Percentiles rank a stretch among this genome's conserved stretches.
Evolutionary conservation across 2,113 vertebrate species (phyloP).

Genomic region (Brachyhypopomus gauderio): DNA sequence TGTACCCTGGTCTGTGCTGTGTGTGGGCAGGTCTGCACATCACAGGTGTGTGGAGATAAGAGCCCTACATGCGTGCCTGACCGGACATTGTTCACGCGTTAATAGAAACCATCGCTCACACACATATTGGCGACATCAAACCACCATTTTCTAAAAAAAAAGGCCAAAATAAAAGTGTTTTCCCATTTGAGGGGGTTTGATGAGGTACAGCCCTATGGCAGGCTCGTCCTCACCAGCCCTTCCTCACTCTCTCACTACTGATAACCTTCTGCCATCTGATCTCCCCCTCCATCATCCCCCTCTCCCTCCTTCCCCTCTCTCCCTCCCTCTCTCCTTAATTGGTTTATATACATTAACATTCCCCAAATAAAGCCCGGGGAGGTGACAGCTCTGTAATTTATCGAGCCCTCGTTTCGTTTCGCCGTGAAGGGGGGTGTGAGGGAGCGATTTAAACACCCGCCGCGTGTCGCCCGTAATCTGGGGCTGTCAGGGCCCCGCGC

Average conservation of each 20-base stretch:
- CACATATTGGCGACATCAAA: no score
- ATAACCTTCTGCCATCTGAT: slow-evolving; percentile 34
- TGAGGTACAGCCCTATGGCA: background rate
- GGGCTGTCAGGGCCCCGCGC: slow-evolving; percentile 87
- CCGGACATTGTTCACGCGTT: no score
- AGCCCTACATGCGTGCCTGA: no score
- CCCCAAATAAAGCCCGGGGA: slow-evolving; percentile 91
- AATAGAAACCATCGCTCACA: no score
- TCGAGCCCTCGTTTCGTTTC: slow-evolving; percentile 73
- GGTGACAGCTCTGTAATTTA: slow-evolving; percentile 99
- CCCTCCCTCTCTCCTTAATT: slow-evolving; percentile 86
- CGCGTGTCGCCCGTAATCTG: slow-evolving; percentile 85
- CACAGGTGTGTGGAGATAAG: no score
- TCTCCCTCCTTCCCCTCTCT: slow-evolving; percentile 58
- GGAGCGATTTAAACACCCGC: slow-evolving; percentile 97
- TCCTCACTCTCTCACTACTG: slow-evolving; percentile 5
- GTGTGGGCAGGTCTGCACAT: no score
- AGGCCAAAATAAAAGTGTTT: no score
- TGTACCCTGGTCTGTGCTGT: no score
- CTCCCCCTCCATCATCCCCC: slow-evolving; percentile 37
- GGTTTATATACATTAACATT: slow-evolving; percentile 98
- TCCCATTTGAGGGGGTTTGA: background rate
- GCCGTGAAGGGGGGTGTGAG: slow-evolving; percentile 87
- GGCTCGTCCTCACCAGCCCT: background rate
- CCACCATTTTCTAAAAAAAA: no score